These are phyloP conservation scores for Vollenhovia emeryi DNA, from an alignment of 1,140 invertebrate genomes.

Conservation along the genomic window DNA sequence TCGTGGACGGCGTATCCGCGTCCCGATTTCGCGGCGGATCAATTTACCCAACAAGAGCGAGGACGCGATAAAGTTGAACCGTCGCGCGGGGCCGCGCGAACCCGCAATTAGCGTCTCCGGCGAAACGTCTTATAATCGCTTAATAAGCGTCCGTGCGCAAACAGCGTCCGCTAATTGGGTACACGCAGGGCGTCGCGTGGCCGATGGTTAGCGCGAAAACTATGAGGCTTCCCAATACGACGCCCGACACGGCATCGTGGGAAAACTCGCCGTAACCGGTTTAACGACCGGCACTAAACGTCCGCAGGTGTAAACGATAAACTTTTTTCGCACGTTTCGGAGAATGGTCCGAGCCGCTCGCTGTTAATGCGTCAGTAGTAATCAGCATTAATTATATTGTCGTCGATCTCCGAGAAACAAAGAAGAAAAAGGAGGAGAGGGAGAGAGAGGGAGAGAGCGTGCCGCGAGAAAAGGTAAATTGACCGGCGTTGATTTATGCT, in stretches of 20 bases:
- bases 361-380: neutral
- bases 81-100: conserved; percentile 36
- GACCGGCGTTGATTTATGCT: conserved; percentile 32
- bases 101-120: conserved; percentile 49
- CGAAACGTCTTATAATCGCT: conserved; percentile 59
- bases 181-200: conserved; percentile 32
- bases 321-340: conserved; percentile 25
- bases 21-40: conserved; percentile 55
- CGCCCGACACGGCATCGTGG: neutral
- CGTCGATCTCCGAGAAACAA: neutral
- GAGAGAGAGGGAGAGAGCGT: conserved; percentile 2
- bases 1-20: conserved; percentile 21
- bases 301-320: conserved; percentile 34
- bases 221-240: conserved; percentile 12
- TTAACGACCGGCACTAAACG: conserved; percentile 34
- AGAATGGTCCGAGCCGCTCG: neutral
- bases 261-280: conserved; percentile 35
- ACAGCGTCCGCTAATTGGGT: conserved; percentile 49
- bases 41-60: conserved; percentile 47
- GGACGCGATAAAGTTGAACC: conserved; percentile 40
- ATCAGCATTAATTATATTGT: conserved; percentile 26
- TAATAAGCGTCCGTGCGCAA: conserved; percentile 55
- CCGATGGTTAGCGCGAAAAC: conserved; percentile 11
- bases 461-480: conserved; percentile 36
- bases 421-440: neutral